phyloP scores from a whole-genome alignment of 1,140 invertebrate species.

The Dendroctonus valens region DNA sequence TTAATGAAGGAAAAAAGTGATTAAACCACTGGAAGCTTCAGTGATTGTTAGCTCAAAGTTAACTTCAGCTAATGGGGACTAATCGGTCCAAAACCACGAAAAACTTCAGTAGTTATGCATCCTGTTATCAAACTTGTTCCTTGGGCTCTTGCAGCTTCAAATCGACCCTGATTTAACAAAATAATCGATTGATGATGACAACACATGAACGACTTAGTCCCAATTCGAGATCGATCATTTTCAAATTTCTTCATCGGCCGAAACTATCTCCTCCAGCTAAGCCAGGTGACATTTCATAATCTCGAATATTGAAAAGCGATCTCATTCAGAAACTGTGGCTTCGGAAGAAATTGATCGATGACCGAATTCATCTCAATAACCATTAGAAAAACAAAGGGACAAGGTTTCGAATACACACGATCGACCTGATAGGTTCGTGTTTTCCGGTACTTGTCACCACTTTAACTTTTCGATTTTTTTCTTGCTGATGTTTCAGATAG shows the following conservation, averaged over 20 bases:
- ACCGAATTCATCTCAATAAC: conserved; percentile 21
- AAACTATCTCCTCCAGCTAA: not conserved
- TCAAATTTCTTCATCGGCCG: not conserved
- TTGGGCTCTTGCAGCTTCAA: too few relatives aligned
- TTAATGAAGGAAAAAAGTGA: too few relatives aligned
- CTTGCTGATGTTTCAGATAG: conserved; percentile 17
- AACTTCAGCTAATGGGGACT: too few relatives aligned
- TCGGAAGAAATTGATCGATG: conserved; percentile 20
- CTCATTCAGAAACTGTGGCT: conserved; percentile 9
- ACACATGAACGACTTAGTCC: too few relatives aligned
- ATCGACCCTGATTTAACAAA: too few relatives aligned
- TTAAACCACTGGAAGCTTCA: too few relatives aligned
- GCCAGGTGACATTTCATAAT: conserved; percentile 16
- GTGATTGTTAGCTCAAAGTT: too few relatives aligned
- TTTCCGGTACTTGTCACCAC: conserved; percentile 24
- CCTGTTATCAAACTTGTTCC: too few relatives aligned
- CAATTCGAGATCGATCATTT: too few relatives aligned
- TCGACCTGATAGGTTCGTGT: conserved; percentile 17
- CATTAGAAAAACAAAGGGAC: conserved; percentile 26
- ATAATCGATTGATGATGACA: too few relatives aligned
- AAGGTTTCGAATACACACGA: conserved; percentile 17
- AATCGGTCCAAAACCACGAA: too few relatives aligned
- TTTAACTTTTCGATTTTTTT: conserved; percentile 12
- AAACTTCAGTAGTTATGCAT: too few relatives aligned
- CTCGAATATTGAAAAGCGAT: conserved; percentile 15